Evolutionary conservation across 2,797 vertebrate genomes (phyloP), one percentile per base, ranked within the genome.

Genomic region (Petrocephalus schoutedeni): DNA sequence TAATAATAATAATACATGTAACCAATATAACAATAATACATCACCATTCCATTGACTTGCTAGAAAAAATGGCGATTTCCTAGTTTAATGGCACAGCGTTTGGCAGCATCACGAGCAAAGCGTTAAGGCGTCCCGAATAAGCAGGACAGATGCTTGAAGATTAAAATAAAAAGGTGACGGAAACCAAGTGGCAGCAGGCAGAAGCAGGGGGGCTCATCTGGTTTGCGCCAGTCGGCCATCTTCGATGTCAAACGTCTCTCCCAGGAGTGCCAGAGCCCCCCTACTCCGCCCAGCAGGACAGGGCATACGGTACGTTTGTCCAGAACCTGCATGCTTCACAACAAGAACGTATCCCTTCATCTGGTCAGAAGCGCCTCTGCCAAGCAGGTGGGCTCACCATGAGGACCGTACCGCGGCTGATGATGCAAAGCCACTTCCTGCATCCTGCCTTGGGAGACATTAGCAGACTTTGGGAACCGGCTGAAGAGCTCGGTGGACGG

Each of bases 111-210:
- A 36, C 32, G 12, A 71, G 28, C 12, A 71, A 49, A 49, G 71
- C 4, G 3, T 77, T 45, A 45, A 77, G 71, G 36, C 19, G 36
- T 16, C 9, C 41, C 12, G 28, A 23, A 56, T 56, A 85, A 85
- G 49, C 56, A 85, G 51, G 53, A 85, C 49, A 85, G 28, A 16
- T 85, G 53, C 83, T 93, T 92, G 91, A 94, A 91, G 90, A 95
- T 92, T 94, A 96, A 97, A 98, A 97, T 97, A 96, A 97, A 97
- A 96, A 94, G 91, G 89, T 91, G 6, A 93, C 93, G 92, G 94
- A 28, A 56, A 56, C 21, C 9, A 93, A 36, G 32, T 94, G 95
- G 49, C 59, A 28, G 45, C 21, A 71, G 21, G 21, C 21, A 58
- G 19, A 58, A 61, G 95, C 86, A 32, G 23, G 86, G 86, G 64